phyloP scores from a whole-genome alignment of 2,797 vertebrate genomes.

The Etheostoma nigrum region DNA sequence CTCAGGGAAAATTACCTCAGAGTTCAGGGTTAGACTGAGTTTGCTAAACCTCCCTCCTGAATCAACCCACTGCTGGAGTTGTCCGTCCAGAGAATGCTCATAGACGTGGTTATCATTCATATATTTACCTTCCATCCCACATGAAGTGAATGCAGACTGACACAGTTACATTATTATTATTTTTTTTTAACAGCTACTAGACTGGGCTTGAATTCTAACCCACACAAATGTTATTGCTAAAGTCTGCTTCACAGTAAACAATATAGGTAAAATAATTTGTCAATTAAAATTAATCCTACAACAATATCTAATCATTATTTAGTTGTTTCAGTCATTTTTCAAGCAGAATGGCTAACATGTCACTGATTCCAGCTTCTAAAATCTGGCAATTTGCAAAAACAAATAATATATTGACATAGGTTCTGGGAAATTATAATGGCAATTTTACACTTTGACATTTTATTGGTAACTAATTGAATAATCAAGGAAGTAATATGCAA shows the following conservation, averaged over 20 bases:
- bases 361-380: not conserved
- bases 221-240: not conserved
- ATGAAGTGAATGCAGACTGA: not conserved
- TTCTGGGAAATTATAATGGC: not conserved
- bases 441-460: not conserved
- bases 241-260: not conserved
- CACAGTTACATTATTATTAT: not conserved
- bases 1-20: no score
- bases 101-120: no score
- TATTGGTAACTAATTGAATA: not conserved
- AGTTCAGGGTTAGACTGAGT: no score
- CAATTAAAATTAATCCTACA: not conserved
- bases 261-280: not conserved
- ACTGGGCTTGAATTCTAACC: not conserved
- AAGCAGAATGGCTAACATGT: not conserved
- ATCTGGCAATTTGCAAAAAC: conserved; percentile 1
- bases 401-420: not conserved
- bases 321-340: not conserved
- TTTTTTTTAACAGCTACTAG: not conserved
- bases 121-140: no score
- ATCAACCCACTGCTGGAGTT: no score
- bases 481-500: not conserved
- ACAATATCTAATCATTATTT: not conserved
- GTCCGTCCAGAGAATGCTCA: no score
- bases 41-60: no score